Evolutionary conservation across 2,797 vertebrate species (phyloP).

Genomic region (Amniataba percoides): DNA sequence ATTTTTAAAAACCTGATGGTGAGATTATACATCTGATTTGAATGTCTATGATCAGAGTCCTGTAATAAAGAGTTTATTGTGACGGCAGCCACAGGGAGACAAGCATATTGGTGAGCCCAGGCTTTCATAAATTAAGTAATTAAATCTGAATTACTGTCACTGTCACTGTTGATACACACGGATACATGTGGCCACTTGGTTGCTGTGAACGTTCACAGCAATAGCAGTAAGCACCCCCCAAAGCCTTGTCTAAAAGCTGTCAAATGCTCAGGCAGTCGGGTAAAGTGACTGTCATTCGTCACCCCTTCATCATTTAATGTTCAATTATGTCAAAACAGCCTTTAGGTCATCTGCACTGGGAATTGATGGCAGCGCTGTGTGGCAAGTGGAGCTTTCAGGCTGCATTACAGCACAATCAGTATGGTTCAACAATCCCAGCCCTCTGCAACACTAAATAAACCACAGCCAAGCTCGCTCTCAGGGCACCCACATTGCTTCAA

Average conservation of each 20-base stretch:
- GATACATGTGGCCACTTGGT: slow-evolving; percentile 21
- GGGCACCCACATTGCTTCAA: slow-evolving; percentile 58
- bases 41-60: slow-evolving; percentile 8
- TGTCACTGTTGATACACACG: slow-evolving; percentile 20
- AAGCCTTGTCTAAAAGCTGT: slow-evolving; percentile 69
- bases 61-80: neutral
- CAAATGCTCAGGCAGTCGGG: slow-evolving; percentile 65
- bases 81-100: neutral
- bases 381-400: slow-evolving; percentile 72
- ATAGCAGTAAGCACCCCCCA: slow-evolving; percentile 43
- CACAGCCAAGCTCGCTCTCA: slow-evolving; percentile 44
- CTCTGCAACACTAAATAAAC: slow-evolving; percentile 70
- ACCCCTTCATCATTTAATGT: slow-evolving; percentile 79
- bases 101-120: slow-evolving; percentile 1
- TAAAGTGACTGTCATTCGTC: slow-evolving; percentile 76
- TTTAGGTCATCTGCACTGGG: slow-evolving; percentile 69
- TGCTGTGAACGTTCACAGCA: slow-evolving; percentile 46
- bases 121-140: slow-evolving; percentile 46
- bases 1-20: slow-evolving; percentile 15
- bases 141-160: slow-evolving; percentile 37
- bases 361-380: slow-evolving; percentile 74
- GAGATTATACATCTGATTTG: slow-evolving; percentile 22
- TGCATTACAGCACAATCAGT: slow-evolving; percentile 63
- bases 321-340: slow-evolving; percentile 83
- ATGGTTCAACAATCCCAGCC: slow-evolving; percentile 57